These are phyloP conservation scores for Dermochelys coriacea DNA, from an alignment of 2,797 vertebrate genomes.

Conservation along the genomic window DNA sequence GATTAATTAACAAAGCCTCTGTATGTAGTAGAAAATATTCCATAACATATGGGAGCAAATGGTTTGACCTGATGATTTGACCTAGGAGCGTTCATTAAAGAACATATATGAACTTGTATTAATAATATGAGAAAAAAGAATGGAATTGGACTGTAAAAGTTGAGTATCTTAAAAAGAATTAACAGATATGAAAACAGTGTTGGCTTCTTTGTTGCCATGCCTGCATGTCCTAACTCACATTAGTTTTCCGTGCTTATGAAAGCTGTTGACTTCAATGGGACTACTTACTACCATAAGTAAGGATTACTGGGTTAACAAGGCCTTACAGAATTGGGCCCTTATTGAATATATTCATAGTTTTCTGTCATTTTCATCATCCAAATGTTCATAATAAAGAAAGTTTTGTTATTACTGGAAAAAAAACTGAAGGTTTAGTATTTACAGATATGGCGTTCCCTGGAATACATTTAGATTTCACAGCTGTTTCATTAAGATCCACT, in stretches of 20 bases:
- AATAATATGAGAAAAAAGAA: background rate
- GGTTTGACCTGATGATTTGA: background rate
- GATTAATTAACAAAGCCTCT: background rate
- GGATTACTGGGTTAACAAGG: background rate
- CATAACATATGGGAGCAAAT: background rate
- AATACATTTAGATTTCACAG: background rate
- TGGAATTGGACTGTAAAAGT: background rate
- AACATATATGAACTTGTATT: background rate
- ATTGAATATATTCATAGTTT: background rate
- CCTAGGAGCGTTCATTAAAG: background rate
- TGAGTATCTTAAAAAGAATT: slow-evolving; percentile 18
- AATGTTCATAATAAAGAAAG: background rate
- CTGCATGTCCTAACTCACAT: background rate
- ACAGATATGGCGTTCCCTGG: background rate
- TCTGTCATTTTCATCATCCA: background rate
- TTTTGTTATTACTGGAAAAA: fast-evolving
- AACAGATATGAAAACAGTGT: background rate
- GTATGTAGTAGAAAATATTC: background rate
- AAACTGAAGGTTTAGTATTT: fast-evolving
- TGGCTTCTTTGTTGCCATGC: background rate
- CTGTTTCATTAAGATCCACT: background rate
- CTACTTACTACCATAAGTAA: background rate
- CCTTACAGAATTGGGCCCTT: background rate
- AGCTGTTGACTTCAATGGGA: slow-evolving; percentile 29
- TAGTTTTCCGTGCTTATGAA: background rate